Evolutionary conservation across 2,888 invertebrate genomes (phyloP).

Genomic region (Ditula angustiorana): DNA sequence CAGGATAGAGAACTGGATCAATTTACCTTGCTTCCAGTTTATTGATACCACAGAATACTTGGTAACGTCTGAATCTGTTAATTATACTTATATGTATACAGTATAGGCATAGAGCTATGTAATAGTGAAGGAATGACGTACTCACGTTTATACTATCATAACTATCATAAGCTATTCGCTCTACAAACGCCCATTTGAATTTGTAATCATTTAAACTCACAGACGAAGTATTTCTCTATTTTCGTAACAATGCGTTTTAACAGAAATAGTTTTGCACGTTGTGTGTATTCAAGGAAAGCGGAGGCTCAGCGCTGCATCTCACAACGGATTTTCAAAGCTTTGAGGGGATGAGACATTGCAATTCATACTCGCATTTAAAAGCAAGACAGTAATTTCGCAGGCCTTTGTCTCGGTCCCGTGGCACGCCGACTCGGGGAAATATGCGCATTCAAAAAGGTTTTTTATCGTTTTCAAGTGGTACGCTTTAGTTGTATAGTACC

Average conservation of each 20-base stretch:
- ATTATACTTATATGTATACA: too few species aligned
- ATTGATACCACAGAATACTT: too few species aligned
- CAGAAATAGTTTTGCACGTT: constrained; percentile 52
- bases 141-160: background rate
- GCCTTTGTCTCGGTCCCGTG: constrained; percentile 74
- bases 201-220: constrained; percentile 22
- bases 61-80: too few species aligned
- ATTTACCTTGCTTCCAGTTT: too few species aligned
- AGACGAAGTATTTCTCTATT: background rate
- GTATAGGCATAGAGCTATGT: too few species aligned
- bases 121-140: too few species aligned
- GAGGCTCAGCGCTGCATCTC: constrained; percentile 57
- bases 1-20: too few species aligned
- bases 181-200: constrained; percentile 10
- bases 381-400: constrained; percentile 82
- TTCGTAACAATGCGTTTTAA: constrained; percentile 42
- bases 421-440: constrained; percentile 71
- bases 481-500: constrained; percentile 31
- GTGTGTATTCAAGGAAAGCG: constrained; percentile 64
- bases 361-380: constrained; percentile 84
- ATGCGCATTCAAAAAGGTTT: constrained; percentile 81
- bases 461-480: constrained; percentile 79
- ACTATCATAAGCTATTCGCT: background rate
- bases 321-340: constrained; percentile 73
- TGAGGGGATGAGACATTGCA: constrained; percentile 81